phyloP scores from a whole-genome alignment of 2,888 invertebrate species.

The Cepaea hortensis region DNA sequence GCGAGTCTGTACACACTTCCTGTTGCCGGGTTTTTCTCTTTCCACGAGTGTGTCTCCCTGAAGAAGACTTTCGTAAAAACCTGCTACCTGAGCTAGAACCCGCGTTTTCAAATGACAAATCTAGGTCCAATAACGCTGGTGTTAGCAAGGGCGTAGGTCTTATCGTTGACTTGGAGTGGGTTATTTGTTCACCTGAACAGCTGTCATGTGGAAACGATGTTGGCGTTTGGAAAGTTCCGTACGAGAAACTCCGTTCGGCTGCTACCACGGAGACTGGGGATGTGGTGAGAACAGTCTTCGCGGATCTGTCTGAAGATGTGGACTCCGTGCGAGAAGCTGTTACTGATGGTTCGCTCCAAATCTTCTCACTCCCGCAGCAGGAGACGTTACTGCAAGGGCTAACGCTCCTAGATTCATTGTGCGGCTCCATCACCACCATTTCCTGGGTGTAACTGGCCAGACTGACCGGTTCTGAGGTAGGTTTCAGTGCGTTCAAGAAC shows the following conservation, averaged over 20 bases:
- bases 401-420: slow-evolving; percentile 27
- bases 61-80: slow-evolving; percentile 8
- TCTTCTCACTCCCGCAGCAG: slow-evolving; percentile 41
- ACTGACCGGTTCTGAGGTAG: slow-evolving; percentile 22
- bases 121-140: neutral
- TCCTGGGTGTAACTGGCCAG: slow-evolving; percentile 36
- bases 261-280: slow-evolving; percentile 22
- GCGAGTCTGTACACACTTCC: neutral
- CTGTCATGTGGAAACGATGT: neutral
- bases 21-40: neutral
- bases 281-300: neutral
- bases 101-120: neutral
- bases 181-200: neutral
- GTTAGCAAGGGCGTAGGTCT: neutral
- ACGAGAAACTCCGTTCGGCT: slow-evolving; percentile 11
- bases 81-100: neutral
- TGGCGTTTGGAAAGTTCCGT: slow-evolving; percentile 22
- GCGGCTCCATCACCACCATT: slow-evolving; percentile 33
- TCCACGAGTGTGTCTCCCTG: slow-evolving; percentile 10
- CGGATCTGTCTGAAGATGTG: slow-evolving; percentile 35
- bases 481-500: neutral
- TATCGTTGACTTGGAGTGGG: neutral
- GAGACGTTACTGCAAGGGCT: slow-evolving; percentile 39
- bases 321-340: slow-evolving; percentile 24
- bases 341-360: slow-evolving; percentile 26